Evolutionary conservation across 1,140 invertebrate genomes (phyloP).

Genomic region (Globodera ellingtonae): DNA sequence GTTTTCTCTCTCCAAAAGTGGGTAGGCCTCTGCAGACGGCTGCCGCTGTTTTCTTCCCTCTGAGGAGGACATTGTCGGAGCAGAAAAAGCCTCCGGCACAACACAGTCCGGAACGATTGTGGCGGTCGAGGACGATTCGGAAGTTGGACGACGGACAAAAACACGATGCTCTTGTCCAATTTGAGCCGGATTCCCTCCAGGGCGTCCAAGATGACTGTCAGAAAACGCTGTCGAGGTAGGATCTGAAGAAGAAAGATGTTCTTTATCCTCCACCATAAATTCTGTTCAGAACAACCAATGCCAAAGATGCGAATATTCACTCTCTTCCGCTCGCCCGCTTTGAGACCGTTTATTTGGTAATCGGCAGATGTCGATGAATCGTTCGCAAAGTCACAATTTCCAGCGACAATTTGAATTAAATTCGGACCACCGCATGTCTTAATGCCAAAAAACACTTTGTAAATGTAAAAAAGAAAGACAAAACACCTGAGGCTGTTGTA

Average conservation of each 20-base stretch:
- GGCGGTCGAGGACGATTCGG: conserved; percentile 11
- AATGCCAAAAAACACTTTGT: not conserved
- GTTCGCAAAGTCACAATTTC: conserved; percentile 5
- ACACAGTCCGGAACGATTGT: not conserved
- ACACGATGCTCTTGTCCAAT: conserved; percentile 33
- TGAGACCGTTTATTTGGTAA: conserved; percentile 20
- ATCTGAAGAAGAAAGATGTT: conserved; percentile 31
- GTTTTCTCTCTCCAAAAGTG: conserved; percentile 10
- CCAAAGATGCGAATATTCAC: conserved; percentile 60
- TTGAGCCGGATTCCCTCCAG: conserved; percentile 10
- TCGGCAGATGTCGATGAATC: not conserved
- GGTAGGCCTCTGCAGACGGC: conserved; percentile 8
- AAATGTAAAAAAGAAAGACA: not conserved
- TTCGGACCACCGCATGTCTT: conserved; percentile 47
- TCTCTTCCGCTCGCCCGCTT: conserved; percentile 48
- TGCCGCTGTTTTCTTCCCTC: not conserved
- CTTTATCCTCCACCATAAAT: conserved; percentile 1
- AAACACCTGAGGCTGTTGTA: conserved; percentile 54
- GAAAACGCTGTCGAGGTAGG: conserved; percentile 20
- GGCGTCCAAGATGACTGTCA: not conserved
- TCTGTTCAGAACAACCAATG: conserved; percentile 49
- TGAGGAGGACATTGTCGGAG: not conserved
- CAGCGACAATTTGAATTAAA: conserved; percentile 30
- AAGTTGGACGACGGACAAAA: conserved; percentile 31
- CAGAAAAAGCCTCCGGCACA: not conserved